phyloP scores from a whole-genome alignment of 2,797 vertebrate genomes.

The Malurus leucopterus region DNA sequence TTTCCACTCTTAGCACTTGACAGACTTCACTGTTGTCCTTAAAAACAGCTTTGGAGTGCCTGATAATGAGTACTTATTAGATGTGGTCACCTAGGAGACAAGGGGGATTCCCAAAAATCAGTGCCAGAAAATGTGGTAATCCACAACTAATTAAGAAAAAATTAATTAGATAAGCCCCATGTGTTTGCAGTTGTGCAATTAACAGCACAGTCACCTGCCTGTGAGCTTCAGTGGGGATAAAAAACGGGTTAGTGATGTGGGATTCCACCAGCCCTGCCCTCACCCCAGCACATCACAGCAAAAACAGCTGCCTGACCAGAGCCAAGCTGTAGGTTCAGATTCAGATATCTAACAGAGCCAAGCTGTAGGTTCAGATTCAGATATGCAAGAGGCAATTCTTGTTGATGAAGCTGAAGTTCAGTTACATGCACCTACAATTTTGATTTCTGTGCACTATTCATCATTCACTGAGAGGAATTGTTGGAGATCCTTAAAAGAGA shows the following conservation, averaged over 20 bases:
- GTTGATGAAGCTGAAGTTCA: background rate
- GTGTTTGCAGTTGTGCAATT: background rate
- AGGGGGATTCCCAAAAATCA: constrained; percentile 24
- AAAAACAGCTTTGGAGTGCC: constrained; percentile 29
- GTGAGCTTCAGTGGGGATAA: background rate
- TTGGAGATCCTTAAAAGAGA: background rate
- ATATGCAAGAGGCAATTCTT: background rate
- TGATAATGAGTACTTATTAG: constrained; percentile 21
- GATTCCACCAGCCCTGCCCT: background rate
- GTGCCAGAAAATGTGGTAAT: background rate
- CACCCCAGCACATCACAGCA: background rate
- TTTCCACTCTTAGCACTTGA: background rate
- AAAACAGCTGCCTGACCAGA: background rate
- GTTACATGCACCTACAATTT: background rate
- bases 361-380: background rate
- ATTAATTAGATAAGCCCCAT: background rate
- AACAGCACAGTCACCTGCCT: background rate
- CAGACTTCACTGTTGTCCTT: constrained; percentile 18
- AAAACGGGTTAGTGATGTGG: fast-evolving
- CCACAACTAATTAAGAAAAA: background rate
- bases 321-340: background rate
- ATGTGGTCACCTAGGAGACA: constrained; percentile 32
- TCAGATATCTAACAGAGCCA: background rate
- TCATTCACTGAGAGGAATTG: background rate
- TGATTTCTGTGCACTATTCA: background rate